A percentile compares a stretch with the other conserved stretches of the same genome.
phyloP scores from a whole-genome alignment of 2,797 vertebrate species.

The Pipistrellus pygmaeus region DNA sequence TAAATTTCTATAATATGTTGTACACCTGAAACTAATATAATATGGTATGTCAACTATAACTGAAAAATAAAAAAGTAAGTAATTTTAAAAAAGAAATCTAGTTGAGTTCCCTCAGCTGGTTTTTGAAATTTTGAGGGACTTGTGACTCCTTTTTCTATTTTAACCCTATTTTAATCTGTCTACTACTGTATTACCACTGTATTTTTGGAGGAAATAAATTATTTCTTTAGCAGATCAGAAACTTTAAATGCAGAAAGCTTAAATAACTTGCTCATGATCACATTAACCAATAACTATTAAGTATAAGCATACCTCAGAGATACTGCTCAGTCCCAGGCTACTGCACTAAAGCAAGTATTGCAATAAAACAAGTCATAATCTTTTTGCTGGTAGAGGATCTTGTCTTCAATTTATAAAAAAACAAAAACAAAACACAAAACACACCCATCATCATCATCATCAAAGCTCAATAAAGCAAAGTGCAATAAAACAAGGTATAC shows the following conservation, averaged over 20 bases:
- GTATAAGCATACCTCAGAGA: not conserved
- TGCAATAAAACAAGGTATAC: not conserved
- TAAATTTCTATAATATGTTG: not conserved
- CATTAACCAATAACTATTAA: not conserved
- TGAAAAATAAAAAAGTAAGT: not conserved
- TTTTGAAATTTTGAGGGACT: slow-evolving; percentile 8
- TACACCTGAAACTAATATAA: not conserved
- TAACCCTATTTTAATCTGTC: slow-evolving; percentile 36
- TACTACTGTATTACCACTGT: not conserved
- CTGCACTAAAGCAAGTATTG: not conserved
- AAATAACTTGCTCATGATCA: slow-evolving; percentile 35
- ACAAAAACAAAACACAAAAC: too few species aligned
- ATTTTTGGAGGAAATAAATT: not conserved
- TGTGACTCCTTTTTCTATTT: slow-evolving; percentile 15
- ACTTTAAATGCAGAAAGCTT: not conserved
- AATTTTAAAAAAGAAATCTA: slow-evolving; percentile 44
- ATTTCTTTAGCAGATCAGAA: not conserved
- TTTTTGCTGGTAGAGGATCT: not conserved
- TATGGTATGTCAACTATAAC: not conserved
- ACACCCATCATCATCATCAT: not conserved
- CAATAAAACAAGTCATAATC: not conserved
- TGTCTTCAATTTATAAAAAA: not conserved
- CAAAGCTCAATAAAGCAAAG: not conserved
- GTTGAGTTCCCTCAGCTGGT: not conserved
- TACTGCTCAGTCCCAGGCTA: not conserved